A percentile compares a stretch with the other conserved stretches of the same genome.
Conservation (phyloP, 2,797 vertebrate species). For the Calcarius lapponicus region DNA sequence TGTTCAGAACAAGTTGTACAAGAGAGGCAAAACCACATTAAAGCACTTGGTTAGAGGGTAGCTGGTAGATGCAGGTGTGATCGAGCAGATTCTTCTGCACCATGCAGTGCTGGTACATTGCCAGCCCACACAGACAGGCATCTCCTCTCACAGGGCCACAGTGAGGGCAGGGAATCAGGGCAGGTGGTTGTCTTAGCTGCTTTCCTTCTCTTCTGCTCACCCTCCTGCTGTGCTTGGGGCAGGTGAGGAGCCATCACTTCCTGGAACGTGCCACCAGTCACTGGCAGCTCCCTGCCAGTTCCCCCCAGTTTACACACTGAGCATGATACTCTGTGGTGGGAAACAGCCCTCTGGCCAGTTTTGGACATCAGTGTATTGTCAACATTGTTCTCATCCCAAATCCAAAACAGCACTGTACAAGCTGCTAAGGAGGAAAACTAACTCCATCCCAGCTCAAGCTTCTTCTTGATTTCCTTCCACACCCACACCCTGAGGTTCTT, state of each 20-base stretch:
- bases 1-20: not conserved
- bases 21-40: not conserved
- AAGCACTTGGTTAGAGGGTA: not conserved
- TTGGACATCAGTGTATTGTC: not conserved
- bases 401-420: not conserved
- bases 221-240: not conserved
- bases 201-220: not conserved
- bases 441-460: not conserved
- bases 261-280: not conserved
- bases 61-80: not conserved
- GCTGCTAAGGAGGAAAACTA: not conserved
- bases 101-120: fast-evolving
- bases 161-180: not conserved
- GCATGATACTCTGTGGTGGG: not conserved
- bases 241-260: not conserved
- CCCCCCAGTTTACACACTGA: not conserved
- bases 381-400: not conserved
- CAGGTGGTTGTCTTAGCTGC: not conserved
- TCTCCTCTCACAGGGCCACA: not conserved
- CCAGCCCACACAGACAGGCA: not conserved
- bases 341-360: not conserved
- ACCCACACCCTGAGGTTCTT: not conserved
- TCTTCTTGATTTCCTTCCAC: not conserved
- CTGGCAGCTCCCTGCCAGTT: not conserved
- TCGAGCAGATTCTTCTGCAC: not conserved